phyloP scores from a whole-genome alignment of 2,797 vertebrate species.

The Sus cebifrons region DNA sequence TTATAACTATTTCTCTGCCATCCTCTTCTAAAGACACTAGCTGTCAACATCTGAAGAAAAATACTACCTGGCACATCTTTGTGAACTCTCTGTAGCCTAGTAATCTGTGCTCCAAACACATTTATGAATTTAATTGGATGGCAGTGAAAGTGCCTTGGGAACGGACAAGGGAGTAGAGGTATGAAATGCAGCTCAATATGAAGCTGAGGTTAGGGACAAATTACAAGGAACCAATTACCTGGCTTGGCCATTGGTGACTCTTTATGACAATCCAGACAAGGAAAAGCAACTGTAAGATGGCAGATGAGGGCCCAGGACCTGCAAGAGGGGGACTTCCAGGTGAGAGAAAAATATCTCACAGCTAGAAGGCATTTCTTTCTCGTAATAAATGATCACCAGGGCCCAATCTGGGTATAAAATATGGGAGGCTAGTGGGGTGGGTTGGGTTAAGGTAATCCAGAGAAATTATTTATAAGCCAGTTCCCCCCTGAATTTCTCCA shows the following conservation, averaged over 20 bases:
- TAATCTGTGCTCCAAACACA: not conserved
- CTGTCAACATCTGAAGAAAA: conserved; percentile 10
- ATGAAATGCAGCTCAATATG: not conserved
- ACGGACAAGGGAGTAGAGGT: not conserved
- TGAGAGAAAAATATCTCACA: conserved; percentile 2
- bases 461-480: not conserved
- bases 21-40: not conserved
- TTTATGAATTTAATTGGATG: not conserved
- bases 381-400: not conserved
- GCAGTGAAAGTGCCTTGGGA: conserved; percentile 19
- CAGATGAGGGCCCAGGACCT: not conserved
- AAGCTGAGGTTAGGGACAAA: not conserved
- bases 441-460: not conserved
- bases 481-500: not conserved
- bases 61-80: not conserved
- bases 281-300: not conserved
- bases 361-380: not conserved
- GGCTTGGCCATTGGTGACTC: not conserved
- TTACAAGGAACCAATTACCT: not conserved
- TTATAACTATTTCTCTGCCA: not conserved
- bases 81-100: not conserved
- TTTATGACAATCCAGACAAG: not conserved
- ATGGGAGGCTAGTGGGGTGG: not conserved
- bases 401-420: not conserved
- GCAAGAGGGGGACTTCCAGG: not conserved